Conservation (phyloP, 2,797 vertebrate species). For the Pachyuromys duprasi region DNA sequence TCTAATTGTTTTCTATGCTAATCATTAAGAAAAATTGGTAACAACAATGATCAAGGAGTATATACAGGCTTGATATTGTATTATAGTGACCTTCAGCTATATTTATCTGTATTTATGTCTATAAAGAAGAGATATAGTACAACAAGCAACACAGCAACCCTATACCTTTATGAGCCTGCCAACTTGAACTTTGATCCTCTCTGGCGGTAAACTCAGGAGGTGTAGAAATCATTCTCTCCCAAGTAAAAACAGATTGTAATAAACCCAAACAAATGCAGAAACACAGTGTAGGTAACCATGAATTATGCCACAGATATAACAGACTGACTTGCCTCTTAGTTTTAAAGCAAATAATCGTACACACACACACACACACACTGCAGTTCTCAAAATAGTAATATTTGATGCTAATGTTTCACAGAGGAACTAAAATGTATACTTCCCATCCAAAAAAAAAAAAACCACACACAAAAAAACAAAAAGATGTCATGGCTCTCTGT, state of each 20-base stretch:
- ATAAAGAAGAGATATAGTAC: not conserved
- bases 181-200: slow-evolving; percentile 24
- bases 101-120: not conserved
- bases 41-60: slow-evolving; percentile 32
- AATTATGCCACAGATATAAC: not conserved
- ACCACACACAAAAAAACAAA: not conserved
- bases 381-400: slow-evolving; percentile 11
- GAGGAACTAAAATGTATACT: not conserved
- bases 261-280: slow-evolving; percentile 16
- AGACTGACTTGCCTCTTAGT: slow-evolving; percentile 27
- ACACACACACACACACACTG: not conserved
- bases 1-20: slow-evolving; percentile 21
- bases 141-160: not conserved
- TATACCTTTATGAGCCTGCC: not conserved
- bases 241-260: slow-evolving; percentile 15
- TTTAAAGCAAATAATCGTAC: slow-evolving; percentile 26
- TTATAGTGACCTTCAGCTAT: slow-evolving; percentile 8
- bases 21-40: not conserved
- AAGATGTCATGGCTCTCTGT: not conserved
- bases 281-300: not conserved
- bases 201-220: not conserved
- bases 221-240: not conserved
- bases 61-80: not conserved
- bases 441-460: not conserved
- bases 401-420: not conserved